A percentile compares a stretch with the other conserved stretches of the same genome.
phyloP scores from a whole-genome alignment of 1,140 invertebrate genomes.

The Aphis gossypii region DNA sequence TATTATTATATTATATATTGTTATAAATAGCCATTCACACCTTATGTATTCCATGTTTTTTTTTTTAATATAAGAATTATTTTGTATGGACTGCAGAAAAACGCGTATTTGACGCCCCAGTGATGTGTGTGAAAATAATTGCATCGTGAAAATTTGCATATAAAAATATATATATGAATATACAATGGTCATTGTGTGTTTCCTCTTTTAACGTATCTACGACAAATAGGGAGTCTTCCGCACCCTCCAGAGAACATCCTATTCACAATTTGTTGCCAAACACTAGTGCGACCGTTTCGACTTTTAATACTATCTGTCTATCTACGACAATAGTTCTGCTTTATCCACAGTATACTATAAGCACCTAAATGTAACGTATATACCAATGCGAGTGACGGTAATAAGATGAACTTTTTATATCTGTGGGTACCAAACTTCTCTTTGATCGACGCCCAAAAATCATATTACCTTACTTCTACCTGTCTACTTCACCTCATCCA shows the following conservation, averaged over 20 bases:
- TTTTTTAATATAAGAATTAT: not conserved
- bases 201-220: slow-evolving; percentile 31
- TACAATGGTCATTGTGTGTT: not conserved
- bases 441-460: not conserved
- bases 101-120: not conserved
- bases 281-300: slow-evolving; percentile 14
- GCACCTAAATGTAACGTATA: not conserved
- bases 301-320: not conserved
- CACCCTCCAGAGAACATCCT: not conserved
- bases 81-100: not conserved
- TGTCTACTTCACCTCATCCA: too few relatives aligned
- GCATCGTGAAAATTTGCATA: slow-evolving; percentile 37
- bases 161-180: not conserved
- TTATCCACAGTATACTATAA: not conserved
- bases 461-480: not conserved
- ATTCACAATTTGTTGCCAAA: not conserved
- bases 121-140: slow-evolving; percentile 5
- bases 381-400: not conserved
- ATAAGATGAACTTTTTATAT: not conserved
- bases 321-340: not conserved
- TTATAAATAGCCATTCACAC: not conserved
- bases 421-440: not conserved
- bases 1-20: slow-evolving; percentile 13
- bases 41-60: not conserved
- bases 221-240: not conserved